Percentiles rank a stretch among this genome's conserved stretches.
Conservation (phyloP, 2,888 invertebrate genomes). For the Hylaea fasciaria region DNA sequence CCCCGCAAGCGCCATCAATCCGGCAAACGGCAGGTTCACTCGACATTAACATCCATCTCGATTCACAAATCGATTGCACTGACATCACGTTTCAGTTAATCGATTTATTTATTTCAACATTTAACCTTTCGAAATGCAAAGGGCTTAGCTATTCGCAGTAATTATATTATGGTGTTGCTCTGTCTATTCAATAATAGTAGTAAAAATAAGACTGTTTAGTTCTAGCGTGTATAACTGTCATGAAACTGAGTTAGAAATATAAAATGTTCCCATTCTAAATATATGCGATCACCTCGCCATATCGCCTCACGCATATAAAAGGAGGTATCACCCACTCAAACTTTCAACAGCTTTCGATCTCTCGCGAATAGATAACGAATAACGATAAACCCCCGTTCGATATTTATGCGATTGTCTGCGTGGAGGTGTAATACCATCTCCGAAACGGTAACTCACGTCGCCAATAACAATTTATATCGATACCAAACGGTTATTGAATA, state of each 20-base stretch:
- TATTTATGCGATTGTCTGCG: slow-evolving; percentile 78
- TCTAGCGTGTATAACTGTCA: slow-evolving; percentile 29
- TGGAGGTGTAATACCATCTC: slow-evolving; percentile 71
- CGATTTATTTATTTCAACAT: slow-evolving; percentile 33
- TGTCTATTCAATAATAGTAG: not conserved
- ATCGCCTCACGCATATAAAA: slow-evolving; percentile 47
- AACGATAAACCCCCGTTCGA: slow-evolving; percentile 69
- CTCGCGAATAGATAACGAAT: slow-evolving; percentile 64
- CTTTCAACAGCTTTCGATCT: slow-evolving; percentile 66
- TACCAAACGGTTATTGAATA: slow-evolving; percentile 76
- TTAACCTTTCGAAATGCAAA: not conserved
- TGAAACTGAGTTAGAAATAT: slow-evolving; percentile 34
- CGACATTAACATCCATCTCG: slow-evolving; percentile 46
- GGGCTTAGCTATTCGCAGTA: too few species aligned
- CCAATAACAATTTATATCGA: slow-evolving; percentile 79
- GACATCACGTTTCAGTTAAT: slow-evolving; percentile 28
- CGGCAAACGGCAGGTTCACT: slow-evolving; percentile 30
- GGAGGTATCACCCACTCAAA: slow-evolving; percentile 62
- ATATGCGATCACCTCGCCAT: slow-evolving; percentile 37
- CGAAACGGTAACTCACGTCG: slow-evolving; percentile 78
- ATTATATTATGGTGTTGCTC: too few species aligned
- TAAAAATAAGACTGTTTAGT: too few species aligned
- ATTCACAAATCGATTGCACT: slow-evolving; percentile 38
- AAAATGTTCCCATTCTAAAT: slow-evolving; percentile 34
- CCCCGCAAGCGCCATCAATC: slow-evolving; percentile 41